Base-by-base conservation (phyloP, 2,888 invertebrate genomes). In the Drosophila merina region DNA sequence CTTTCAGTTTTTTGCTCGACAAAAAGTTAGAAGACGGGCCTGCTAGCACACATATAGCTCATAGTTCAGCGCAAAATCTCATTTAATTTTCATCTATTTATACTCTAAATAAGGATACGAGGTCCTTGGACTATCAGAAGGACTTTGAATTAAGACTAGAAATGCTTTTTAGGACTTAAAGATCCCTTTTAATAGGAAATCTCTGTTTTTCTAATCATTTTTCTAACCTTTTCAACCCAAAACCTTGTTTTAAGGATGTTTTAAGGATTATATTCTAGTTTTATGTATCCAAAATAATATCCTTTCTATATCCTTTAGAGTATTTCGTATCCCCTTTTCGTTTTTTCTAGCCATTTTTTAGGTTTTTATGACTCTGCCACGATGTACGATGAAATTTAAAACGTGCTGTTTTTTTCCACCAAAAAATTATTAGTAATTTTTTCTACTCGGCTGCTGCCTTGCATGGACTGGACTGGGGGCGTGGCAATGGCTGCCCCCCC, bases 11-110 rank as follows among this genome's bases (percentile, higher is more conserved):
- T 20, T 28, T 28, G 28, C 28, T 28, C 28, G 5, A 28, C 28
- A 28, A 28, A 33, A 62, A 63, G 62, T 62, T 62, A 63, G 49
- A 63, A 63, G 44, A 44, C 58, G 52, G 48, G 26, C 51, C 52
- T 51, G 51, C 38, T 38, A 48, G 48, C 28, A n/a, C 28, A n/a
- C 1, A 33, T 14, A 30, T 38, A 30, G 49, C 40, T 30, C 30
- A 20, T 25, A 42, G 31, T 28, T 14, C 49, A 31, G 49, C 44
- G 73, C 51, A 52, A 79, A 79, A 83, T 74, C 86, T 80, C 79
- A 77, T 86, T 80, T 81, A 66, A 78, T 62, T 78, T 79, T 71
- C 74, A 76, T 84, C 52, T 64, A 59, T 49, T 49, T 48, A 49
- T 51, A 31, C 50, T 20, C 63, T 40, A 9, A 4, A 9, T 5